Percentiles rank a stretch among this genome's conserved stretches.
These are phyloP conservation scores for Nymphalis polychloros DNA, from an alignment of 2,888 invertebrate genomes.

Conservation along the genomic window DNA sequence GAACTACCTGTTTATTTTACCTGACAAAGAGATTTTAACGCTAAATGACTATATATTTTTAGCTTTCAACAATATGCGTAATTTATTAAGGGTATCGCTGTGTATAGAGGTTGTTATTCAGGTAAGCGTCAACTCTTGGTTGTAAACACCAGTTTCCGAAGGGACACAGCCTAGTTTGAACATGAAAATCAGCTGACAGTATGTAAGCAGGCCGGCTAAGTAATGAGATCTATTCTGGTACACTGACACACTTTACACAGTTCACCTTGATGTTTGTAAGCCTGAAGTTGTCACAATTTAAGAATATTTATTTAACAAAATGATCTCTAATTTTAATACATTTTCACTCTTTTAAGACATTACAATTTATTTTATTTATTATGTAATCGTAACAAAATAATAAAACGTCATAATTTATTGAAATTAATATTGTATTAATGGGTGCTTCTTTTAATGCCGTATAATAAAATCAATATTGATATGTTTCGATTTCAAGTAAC, in stretches of 20 bases:
- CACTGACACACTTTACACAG: constrained; percentile 14
- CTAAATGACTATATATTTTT: constrained; percentile 12
- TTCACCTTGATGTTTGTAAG: background rate
- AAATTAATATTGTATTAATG: too few species aligned
- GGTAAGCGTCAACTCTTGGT: background rate
- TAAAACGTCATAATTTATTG: too few species aligned
- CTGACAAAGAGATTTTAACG: constrained; percentile 23
- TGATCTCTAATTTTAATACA: background rate
- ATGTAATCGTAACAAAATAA: background rate
- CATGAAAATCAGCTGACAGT: constrained; percentile 21
- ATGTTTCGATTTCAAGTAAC: constrained; percentile 3
- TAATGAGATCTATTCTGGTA: constrained; percentile 26
- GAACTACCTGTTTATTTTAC: constrained; percentile 44
- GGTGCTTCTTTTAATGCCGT: too few species aligned
- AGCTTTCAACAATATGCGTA: constrained; percentile 2
- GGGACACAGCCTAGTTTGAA: constrained; percentile 17
- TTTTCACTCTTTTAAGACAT: background rate
- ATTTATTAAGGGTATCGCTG: background rate
- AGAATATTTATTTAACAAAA: background rate
- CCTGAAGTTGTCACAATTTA: background rate
- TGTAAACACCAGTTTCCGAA: constrained; percentile 5
- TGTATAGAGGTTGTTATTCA: background rate
- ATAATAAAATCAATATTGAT: background rate
- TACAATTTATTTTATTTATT: background rate
- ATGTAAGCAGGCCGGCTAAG: constrained; percentile 24